Base-by-base conservation (phyloP, 2,797 vertebrate species). In the Odontamblyopus rebecca region DNA sequence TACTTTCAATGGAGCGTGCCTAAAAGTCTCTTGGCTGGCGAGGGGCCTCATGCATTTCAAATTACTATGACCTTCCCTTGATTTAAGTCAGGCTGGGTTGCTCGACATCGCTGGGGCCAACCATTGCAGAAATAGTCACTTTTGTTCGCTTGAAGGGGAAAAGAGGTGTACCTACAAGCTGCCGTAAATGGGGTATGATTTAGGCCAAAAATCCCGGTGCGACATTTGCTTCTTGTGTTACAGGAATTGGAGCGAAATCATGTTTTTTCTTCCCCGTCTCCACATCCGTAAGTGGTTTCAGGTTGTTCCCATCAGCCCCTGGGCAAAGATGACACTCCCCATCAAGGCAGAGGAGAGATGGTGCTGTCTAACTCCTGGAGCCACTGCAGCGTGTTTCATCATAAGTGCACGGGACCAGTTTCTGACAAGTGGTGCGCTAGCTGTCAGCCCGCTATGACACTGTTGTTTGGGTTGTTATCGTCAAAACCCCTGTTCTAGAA, bases 1-100 rank as follows among this genome's bases (percentile, higher is more conserved):
- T 87, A 75, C 76, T 90, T 88, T 91, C 89, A 91, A 85, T 78
- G 86, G 81, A 88, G 87, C 85, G 67, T 90, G 82, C 77, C 83
- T 89, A 85, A 87, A 89, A 89, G 85, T 89, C 79, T 81, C 79
- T 88, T 54, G 4, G 79, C 78, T 71, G 54, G 82, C 44, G 32
- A 76, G 85, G 84, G 79, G 83, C 75, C 89, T 91, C 89, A 87
- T 91, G 90, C 90, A 91, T 89, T 91, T 90, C 83, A 90, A 92
- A 92, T 89, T 69, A 57, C 81, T 72, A 51, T 84, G 88, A 89
- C 89, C 87, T 88, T 85, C 79, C 74, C 67, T 61, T 83, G 81
- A 92, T 89, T 88, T 83, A 78, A 85, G 82, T 80, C 80, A 60
- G 70, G 66, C 67, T 69, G 71, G 29, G 54, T 23, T 62, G 66